Conservation (phyloP, 2,113 vertebrate genomes). For the Dissostichus mawsoni region DNA sequence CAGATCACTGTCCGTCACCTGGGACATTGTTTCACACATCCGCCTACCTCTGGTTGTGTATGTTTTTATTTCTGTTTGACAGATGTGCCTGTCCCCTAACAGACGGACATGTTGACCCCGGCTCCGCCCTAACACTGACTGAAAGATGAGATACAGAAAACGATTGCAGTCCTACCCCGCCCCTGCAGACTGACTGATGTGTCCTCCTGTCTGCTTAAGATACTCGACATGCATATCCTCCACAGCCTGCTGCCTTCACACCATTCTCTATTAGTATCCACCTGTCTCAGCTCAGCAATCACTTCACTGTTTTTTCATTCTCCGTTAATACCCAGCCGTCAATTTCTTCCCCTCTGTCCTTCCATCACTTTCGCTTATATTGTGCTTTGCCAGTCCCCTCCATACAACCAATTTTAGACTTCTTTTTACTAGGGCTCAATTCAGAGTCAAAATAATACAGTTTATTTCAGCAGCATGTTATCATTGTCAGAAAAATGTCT, state of each 20-base stretch:
- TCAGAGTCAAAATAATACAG: constrained; percentile 20
- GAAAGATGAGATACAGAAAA: constrained; percentile 47
- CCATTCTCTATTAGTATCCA: constrained; percentile 40
- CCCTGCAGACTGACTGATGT: constrained; percentile 40
- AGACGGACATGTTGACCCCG: constrained; percentile 32
- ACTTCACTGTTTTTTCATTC: constrained; percentile 27
- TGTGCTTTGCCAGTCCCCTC: background rate
- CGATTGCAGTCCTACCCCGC: constrained; percentile 19
- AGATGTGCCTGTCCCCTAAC: constrained; percentile 33
- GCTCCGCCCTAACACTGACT: constrained; percentile 33
- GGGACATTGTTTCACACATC: constrained; percentile 28
- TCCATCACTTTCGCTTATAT: constrained; percentile 42
- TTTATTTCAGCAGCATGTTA: constrained; percentile 28
- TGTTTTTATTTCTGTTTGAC: constrained; percentile 26
- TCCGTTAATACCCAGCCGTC: constrained; percentile 37
- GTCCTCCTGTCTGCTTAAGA: constrained; percentile 56
- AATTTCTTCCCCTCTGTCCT: constrained; percentile 47
- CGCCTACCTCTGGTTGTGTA: background rate
- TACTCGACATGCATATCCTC: constrained; percentile 47
- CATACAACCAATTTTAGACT: constrained; percentile 1
- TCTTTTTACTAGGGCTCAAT: constrained; percentile 17
- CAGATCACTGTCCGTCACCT: constrained; percentile 16
- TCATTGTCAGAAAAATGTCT: constrained; percentile 26
- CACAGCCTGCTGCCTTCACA: constrained; percentile 49
- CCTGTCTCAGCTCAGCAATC: constrained; percentile 50